Evolutionary conservation across 2,113 vertebrate genomes (phyloP).

Genomic region (Phrynocephalus versicolor): DNA sequence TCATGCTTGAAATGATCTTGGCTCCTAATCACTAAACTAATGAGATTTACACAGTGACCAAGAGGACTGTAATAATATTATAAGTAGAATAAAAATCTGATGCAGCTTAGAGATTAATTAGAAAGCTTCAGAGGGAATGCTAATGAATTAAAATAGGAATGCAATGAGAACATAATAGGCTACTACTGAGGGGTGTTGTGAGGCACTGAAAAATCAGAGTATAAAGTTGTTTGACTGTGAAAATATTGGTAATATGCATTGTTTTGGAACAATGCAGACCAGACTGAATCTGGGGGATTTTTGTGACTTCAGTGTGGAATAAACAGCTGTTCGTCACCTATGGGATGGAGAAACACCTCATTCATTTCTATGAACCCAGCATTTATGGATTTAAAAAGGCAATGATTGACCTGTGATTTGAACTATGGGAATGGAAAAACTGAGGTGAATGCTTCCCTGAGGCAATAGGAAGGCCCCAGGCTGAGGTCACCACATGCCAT

Average conservation of each 20-base stretch:
- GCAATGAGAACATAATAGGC: neutral
- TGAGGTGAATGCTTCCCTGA: no score
- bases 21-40: constrained; percentile 28
- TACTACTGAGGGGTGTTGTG: neutral
- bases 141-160: neutral
- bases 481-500: no score
- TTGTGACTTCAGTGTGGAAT: no score
- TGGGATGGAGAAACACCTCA: no score
- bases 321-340: no score
- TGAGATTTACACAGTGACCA: neutral
- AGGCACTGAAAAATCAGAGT: neutral
- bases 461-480: no score
- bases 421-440: no score
- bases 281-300: no score
- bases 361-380: no score
- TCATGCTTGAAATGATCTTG: constrained; percentile 14
- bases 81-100: constrained; percentile 7
- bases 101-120: neutral
- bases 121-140: neutral
- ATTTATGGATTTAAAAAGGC: no score
- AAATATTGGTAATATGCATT: neutral
- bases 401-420: no score
- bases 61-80: constrained; percentile 12
- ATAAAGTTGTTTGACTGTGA: neutral
- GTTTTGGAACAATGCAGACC: no score